Percentiles rank a stretch among this genome's conserved stretches.
phyloP scores from a whole-genome alignment of 2,888 invertebrate species.

The Rhagophthalmus giganteus region DNA sequence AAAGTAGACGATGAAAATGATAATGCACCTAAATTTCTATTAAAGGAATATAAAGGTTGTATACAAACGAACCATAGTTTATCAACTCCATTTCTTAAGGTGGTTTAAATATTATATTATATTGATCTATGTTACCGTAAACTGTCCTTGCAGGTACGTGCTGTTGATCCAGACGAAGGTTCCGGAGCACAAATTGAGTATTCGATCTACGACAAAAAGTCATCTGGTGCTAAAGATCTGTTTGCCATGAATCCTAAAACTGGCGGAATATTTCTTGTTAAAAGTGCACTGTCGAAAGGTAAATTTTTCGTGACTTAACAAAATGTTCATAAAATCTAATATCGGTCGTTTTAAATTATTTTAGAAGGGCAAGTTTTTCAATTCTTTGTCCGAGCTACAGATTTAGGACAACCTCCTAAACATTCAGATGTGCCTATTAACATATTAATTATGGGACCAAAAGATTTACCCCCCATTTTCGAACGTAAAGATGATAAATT shows the following conservation, averaged over 20 bases:
- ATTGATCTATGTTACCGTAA: too few relatives aligned
- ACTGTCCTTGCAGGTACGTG: slow-evolving; percentile 54
- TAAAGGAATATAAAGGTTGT: slow-evolving; percentile 76
- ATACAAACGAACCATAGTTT: slow-evolving; percentile 64
- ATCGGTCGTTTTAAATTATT: slow-evolving; percentile 37
- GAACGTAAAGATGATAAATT: slow-evolving; percentile 74
- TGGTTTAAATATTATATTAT: too few relatives aligned
- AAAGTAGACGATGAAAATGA: slow-evolving; percentile 84
- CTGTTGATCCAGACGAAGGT: slow-evolving; percentile 79
- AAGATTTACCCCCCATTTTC: slow-evolving; percentile 73
- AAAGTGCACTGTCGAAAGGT: slow-evolving; percentile 62
- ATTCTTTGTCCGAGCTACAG: slow-evolving; percentile 87
- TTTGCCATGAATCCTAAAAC: slow-evolving; percentile 75
- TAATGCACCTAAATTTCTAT: slow-evolving; percentile 75
- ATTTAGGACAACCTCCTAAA: slow-evolving; percentile 74
- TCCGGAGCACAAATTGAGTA: slow-evolving; percentile 73
- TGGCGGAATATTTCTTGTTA: slow-evolving; percentile 72
- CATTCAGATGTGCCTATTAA: slow-evolving; percentile 82
- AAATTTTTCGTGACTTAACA: slow-evolving; percentile 28
- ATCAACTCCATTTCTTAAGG: slow-evolving; percentile 64
- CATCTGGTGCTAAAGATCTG: slow-evolving; percentile 65
- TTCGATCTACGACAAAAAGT: slow-evolving; percentile 72
- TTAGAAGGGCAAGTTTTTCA: slow-evolving; percentile 78
- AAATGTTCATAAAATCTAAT: background rate
- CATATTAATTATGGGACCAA: slow-evolving; percentile 73